A percentile compares a stretch with the other conserved stretches of the same genome.
Evolutionary conservation across 2,113 vertebrate genomes (phyloP).

Genomic region (Pseudois nayaur): DNA sequence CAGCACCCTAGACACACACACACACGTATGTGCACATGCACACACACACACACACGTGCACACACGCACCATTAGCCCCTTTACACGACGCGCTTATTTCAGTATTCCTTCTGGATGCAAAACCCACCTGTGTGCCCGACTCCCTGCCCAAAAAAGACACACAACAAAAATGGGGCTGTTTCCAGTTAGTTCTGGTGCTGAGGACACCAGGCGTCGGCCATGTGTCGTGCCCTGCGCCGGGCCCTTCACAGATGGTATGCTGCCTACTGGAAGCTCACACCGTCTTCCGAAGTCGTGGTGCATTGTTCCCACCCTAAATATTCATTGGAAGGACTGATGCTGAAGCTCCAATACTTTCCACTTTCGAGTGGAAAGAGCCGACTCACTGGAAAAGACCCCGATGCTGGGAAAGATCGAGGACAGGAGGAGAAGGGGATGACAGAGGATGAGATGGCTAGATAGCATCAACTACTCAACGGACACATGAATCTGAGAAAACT

Average conservation of each 20-base stretch:
- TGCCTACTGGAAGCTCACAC: not conserved
- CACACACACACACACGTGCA: rapidly evolving
- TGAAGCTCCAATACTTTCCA: not conserved
- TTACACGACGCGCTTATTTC: not conserved
- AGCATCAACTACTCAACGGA: not conserved
- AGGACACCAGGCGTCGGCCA: rapidly evolving
- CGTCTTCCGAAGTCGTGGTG: not conserved
- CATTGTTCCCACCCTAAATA: not conserved
- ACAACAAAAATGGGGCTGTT: not conserved
- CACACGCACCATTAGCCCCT: rapidly evolving
- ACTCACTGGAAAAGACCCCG: not conserved
- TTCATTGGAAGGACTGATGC: not conserved
- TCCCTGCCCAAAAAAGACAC: not conserved
- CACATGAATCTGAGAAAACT: not conserved
- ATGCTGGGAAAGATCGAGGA: not conserved
- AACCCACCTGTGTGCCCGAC: too few relatives aligned
- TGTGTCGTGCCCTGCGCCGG: rapidly evolving
- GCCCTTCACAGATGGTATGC: rapidly evolving
- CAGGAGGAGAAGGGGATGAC: not conserved
- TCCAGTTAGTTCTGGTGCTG: not conserved
- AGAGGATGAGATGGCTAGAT: not conserved
- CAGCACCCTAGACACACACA: rapidly evolving
- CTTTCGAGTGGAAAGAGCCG: not conserved
- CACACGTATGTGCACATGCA: rapidly evolving
- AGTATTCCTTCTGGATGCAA: not conserved